Conservation (phyloP, 2,797 vertebrate genomes). For the Aulostomus chinensis region DNA sequence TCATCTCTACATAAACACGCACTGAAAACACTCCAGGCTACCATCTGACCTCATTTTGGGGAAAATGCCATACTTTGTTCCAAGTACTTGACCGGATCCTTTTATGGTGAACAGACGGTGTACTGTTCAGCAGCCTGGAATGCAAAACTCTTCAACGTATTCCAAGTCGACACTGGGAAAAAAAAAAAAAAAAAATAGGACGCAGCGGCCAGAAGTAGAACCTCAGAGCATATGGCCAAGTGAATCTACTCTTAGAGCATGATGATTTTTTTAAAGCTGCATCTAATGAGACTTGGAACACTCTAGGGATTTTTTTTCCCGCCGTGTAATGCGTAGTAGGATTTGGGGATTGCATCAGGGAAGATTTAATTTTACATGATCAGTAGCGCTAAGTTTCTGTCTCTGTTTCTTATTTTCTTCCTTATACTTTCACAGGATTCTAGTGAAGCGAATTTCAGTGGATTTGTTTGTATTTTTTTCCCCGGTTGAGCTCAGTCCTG, state of each 20-base stretch:
- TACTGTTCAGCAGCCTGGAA: slow-evolving; percentile 10
- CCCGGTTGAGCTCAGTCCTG: slow-evolving; percentile 62
- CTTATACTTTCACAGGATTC: too few relatives aligned
- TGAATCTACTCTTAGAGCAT: slow-evolving; percentile 16
- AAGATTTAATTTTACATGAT: too few relatives aligned
- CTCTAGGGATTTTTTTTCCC: not conserved
- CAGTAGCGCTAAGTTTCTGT: too few relatives aligned
- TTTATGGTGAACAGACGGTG: slow-evolving; percentile 20
- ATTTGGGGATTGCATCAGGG: too few relatives aligned
- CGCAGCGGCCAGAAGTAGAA: slow-evolving; percentile 38
- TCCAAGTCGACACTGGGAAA: too few relatives aligned
- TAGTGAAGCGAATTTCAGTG: too few relatives aligned
- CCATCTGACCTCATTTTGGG: not conserved
- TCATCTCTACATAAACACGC: slow-evolving; percentile 5
- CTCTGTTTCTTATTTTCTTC: too few relatives aligned
- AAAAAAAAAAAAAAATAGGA: too few relatives aligned
- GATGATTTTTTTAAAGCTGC: slow-evolving; percentile 28
- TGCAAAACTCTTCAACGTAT: slow-evolving; percentile 16
- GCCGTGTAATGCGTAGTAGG: not conserved
- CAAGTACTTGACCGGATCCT: slow-evolving; percentile 22
- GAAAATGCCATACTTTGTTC: not conserved
- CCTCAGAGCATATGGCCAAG: slow-evolving; percentile 57
- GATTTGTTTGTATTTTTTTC: too few relatives aligned
- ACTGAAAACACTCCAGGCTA: not conserved
- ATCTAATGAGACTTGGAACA: slow-evolving; percentile 42